Evolutionary conservation across 2,797 vertebrate genomes (phyloP).

Genomic region (Geotrypetes seraphini): DNA sequence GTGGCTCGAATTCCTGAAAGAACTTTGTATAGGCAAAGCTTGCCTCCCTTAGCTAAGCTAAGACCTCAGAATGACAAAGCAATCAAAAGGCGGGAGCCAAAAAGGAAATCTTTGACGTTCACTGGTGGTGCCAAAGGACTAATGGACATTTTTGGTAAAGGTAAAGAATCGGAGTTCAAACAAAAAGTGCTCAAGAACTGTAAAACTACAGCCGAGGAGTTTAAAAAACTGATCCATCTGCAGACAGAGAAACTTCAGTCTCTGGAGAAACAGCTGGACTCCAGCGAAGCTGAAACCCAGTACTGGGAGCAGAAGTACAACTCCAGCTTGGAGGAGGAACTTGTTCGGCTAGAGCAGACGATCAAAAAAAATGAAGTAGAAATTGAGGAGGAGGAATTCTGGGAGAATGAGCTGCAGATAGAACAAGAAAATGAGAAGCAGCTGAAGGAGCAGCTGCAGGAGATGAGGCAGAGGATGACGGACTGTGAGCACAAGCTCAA

Average conservation of each 20-base stretch:
- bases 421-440: slow-evolving; percentile 91
- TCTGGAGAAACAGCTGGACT: slow-evolving; percentile 75
- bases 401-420: slow-evolving; percentile 93
- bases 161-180: slow-evolving; percentile 68
- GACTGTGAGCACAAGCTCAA: slow-evolving; percentile 76
- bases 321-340: slow-evolving; percentile 70
- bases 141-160: slow-evolving; percentile 82
- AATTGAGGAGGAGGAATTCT: slow-evolving; percentile 95
- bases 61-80: slow-evolving; percentile 74
- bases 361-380: slow-evolving; percentile 85
- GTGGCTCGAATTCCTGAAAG: slow-evolving; percentile 77
- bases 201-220: slow-evolving; percentile 68
- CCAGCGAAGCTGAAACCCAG: slow-evolving; percentile 71
- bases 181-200: slow-evolving; percentile 67
- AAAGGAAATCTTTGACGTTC: slow-evolving; percentile 91
- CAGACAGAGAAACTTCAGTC: slow-evolving; percentile 81
- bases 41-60: slow-evolving; percentile 87
- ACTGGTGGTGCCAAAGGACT: slow-evolving; percentile 85
- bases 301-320: slow-evolving; percentile 66
- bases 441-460: slow-evolving; percentile 84
- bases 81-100: slow-evolving; percentile 81
- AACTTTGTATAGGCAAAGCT: slow-evolving; percentile 83
- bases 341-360: slow-evolving; percentile 78
- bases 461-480: slow-evolving; percentile 69
- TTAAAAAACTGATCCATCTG: slow-evolving; percentile 74